phyloP scores from a whole-genome alignment of 2,113 vertebrate species.

The Aegotheles bennettii region DNA sequence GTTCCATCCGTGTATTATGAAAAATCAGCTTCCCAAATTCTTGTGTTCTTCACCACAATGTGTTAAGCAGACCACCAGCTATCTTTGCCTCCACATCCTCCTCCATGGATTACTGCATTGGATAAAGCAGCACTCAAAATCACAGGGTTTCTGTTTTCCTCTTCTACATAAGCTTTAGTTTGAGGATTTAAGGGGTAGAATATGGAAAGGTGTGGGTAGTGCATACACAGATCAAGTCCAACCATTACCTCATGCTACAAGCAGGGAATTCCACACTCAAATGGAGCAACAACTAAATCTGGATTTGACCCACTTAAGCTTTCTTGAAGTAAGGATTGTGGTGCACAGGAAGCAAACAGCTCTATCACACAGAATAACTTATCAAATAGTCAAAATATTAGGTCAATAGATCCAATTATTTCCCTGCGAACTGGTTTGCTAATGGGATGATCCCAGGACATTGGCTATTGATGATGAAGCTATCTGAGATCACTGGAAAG shows the following conservation, averaged over 20 bases:
- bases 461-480: background rate
- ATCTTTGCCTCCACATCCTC: background rate
- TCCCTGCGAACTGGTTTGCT: background rate
- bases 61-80: background rate
- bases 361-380: background rate
- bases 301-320: background rate
- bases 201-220: background rate
- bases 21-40: background rate
- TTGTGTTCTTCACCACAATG: background rate
- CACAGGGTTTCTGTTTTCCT: rapidly evolving
- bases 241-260: background rate
- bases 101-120: background rate
- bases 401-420: background rate
- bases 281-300: background rate
- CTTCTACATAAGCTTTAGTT: background rate
- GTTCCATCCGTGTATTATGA: background rate
- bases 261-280: background rate
- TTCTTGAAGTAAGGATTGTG: background rate
- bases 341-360: background rate
- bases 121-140: background rate
- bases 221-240: background rate
- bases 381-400: background rate
- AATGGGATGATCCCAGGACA: background rate
- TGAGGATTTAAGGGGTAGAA: background rate
- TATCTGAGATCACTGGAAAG: background rate